phyloP scores from a whole-genome alignment of 2,113 vertebrate genomes.

The Otocyon megalotis region DNA sequence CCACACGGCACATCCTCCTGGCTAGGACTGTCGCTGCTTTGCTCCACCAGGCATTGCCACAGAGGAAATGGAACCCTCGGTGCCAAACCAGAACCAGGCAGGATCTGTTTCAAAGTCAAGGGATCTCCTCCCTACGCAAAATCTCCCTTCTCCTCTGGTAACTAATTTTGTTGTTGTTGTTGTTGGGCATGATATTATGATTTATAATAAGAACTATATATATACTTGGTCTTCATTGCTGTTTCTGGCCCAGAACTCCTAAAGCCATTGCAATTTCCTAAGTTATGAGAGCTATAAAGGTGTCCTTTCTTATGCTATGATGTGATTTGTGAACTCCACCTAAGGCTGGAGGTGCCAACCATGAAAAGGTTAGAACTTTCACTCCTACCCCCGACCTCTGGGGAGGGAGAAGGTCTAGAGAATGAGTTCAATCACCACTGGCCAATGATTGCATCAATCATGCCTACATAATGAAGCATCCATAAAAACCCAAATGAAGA shows the following conservation, averaged over 20 bases:
- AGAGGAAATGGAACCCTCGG: not conserved
- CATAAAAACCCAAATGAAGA: not conserved
- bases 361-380: not conserved
- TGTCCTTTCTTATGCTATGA: not conserved
- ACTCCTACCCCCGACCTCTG: not conserved
- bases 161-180: not conserved
- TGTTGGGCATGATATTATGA: not conserved
- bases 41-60: not conserved
- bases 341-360: not conserved
- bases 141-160: not conserved
- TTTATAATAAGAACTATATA: not conserved
- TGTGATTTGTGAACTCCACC: not conserved
- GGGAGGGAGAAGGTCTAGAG: not conserved
- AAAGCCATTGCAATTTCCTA: not conserved
- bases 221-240: not conserved
- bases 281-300: not conserved
- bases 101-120: not conserved
- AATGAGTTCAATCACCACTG: not conserved
- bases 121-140: not conserved
- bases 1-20: not conserved
- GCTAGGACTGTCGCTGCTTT: too few relatives aligned
- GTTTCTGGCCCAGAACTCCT: not conserved
- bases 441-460: not conserved
- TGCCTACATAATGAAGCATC: not conserved
- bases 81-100: not conserved